A percentile compares a stretch with the other conserved stretches of the same genome.
Conservation (phyloP, 30 jellyfish, hydroid and myxozoan species). For the Calvadosia cruxmelitensis region DNA sequence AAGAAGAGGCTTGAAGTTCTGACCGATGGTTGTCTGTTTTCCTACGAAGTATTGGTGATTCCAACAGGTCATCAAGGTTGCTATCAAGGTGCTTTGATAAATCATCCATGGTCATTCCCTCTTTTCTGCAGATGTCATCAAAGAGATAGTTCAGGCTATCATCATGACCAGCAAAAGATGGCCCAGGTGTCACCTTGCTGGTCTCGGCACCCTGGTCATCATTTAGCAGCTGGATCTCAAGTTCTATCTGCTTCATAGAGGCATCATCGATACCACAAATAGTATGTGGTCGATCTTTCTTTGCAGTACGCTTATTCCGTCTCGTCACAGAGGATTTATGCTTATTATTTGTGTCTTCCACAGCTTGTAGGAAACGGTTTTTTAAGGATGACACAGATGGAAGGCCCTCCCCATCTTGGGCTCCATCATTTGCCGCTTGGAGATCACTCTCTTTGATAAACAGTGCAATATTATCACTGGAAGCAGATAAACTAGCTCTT, state of each 20-base stretch:
- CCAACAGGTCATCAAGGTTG: not conserved
- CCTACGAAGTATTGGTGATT: not conserved
- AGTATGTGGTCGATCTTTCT: slow-evolving; percentile 70
- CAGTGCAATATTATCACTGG: slow-evolving; percentile 42
- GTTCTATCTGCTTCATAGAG: slow-evolving; percentile 40
- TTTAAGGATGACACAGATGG: slow-evolving; percentile 65
- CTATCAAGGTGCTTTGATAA: not conserved
- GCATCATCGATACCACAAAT: slow-evolving; percentile 75
- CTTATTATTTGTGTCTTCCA: slow-evolving; percentile 66
- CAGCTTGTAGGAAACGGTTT: slow-evolving; percentile 66
- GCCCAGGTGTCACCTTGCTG: not conserved
- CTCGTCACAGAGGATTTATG: slow-evolving; percentile 25
- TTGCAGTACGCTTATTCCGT: slow-evolving; percentile 7
- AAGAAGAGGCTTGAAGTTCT: too few relatives aligned
- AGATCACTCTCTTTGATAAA: slow-evolving; percentile 15
- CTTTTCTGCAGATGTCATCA: not conserved
- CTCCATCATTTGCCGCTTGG: slow-evolving; percentile 30
- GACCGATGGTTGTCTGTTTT: too few relatives aligned
- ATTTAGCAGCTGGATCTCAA: slow-evolving; percentile 5
- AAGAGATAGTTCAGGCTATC: not conserved
- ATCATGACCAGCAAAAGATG: not conserved
- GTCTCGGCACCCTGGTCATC: not conserved
- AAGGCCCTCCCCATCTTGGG: slow-evolving; percentile 52
- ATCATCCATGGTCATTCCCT: not conserved
- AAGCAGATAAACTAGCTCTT: slow-evolving; percentile 26